Base-by-base conservation (phyloP, 64 coral and sea anemone species). In the Stichodactyla mertensii region DNA sequence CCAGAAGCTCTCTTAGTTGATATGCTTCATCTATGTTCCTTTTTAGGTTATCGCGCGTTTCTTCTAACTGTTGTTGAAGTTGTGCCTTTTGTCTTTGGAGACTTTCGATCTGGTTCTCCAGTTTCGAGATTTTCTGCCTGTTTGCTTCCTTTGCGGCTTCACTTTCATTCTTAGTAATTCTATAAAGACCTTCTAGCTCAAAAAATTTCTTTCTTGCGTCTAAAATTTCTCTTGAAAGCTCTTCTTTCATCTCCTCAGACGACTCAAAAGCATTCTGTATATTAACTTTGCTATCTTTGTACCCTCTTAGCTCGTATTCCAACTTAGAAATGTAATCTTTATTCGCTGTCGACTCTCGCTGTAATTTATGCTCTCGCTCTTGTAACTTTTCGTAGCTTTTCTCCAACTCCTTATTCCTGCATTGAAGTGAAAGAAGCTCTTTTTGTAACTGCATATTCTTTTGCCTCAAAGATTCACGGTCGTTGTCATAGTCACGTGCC, bases 381-480 rank as follows among this genome's bases (percentile, higher is more conserved):
- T 89, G 80, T 16, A 97, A 18, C 52, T 84, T 93, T 5, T 80
- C 85, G 51, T 82, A 97, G 6, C 83, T 52, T 22, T 80, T 92
- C 36, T 90, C 91, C 55, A 93, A 69, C 70, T 97, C 94, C 4
- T 79, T 83, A 36, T 55, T 90, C n/a, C 89, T 97, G 22, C 85
- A 89, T 67, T 90, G 57, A 12, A 89, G 86, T 69, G 88, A 90
- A 66, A 93, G 86, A 55, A 90, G 16, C 22, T 97, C 88, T 55
- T 97, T 97, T 85, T 92, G 91, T 19, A 97, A 86, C 71, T 93
- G 69, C 64, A 97, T 61, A 66, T 93, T 93, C 71, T 97, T 89
- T 80, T 86, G 88, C 77, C 86, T 81, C 88, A 64, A 82, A 2
- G 91, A 87, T 15, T 92, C 88, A 26, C 88, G 77, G 22, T 97